Percentiles rank a stretch among this genome's conserved stretches.
Conservation (phyloP, 2,888 invertebrate species). For the Perizoma affinitatum region DNA sequence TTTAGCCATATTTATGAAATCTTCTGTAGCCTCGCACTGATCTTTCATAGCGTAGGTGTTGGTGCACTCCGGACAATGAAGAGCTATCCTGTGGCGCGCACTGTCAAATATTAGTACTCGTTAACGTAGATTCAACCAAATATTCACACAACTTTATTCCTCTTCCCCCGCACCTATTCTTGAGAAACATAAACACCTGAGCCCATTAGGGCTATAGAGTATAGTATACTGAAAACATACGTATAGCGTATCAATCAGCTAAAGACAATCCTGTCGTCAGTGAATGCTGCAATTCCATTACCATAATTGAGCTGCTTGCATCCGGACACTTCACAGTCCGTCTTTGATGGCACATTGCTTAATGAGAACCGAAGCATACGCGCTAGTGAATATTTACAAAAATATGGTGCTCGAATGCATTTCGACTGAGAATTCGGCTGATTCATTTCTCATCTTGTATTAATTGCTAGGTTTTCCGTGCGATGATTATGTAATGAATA, state of each 20-base stretch:
- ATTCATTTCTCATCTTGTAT: constrained; percentile 52
- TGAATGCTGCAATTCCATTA: constrained; percentile 73
- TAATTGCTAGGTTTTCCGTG: constrained; percentile 53
- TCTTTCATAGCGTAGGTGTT: no score
- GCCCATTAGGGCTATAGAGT: constrained; percentile 16
- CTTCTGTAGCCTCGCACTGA: no score
- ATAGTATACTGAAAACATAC: constrained; percentile 48
- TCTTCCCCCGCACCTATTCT: no score
- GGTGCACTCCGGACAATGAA: no score
- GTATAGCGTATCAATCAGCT: constrained; percentile 62
- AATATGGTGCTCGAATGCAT: constrained; percentile 26
- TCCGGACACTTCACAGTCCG: constrained; percentile 72
- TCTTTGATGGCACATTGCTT: constrained; percentile 75
- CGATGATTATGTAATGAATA: constrained; percentile 38
- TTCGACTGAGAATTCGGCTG: constrained; percentile 32
- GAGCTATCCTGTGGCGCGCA: no score
- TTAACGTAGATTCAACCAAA: no score
- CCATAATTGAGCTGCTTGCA: constrained; percentile 78
- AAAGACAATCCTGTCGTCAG: constrained; percentile 61
- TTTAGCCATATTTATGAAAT: no score
- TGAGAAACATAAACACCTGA: neutral
- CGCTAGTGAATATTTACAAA: constrained; percentile 74
- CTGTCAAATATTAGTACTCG: no score
- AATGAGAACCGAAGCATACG: constrained; percentile 71
- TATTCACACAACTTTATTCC: no score